Evolutionary conservation across 1,140 invertebrate genomes (phyloP).

Genomic region (Drosophila fuyamai): DNA sequence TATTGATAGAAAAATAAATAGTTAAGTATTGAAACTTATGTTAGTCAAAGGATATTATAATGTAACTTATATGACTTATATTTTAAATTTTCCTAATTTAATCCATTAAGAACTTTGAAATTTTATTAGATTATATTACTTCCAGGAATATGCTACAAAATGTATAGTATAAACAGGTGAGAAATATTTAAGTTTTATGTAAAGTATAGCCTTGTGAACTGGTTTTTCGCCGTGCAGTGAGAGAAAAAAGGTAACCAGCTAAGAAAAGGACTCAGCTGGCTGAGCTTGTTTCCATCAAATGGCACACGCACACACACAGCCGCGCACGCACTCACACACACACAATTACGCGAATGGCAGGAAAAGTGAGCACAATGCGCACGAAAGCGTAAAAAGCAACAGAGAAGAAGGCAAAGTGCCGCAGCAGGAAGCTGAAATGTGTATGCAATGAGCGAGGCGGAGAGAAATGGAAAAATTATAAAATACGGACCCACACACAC

Average conservation of each 20-base stretch:
- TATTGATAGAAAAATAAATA: too few species aligned
- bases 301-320: conserved; percentile 47
- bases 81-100: too few species aligned
- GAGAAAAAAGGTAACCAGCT: conserved; percentile 57
- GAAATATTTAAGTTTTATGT: neutral
- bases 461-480: conserved; percentile 78
- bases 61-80: too few species aligned
- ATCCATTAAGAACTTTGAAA: too few species aligned
- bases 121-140: too few species aligned
- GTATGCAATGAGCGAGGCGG: conserved; percentile 57
- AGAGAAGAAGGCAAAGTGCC: conserved; percentile 46
- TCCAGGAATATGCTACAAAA: too few species aligned
- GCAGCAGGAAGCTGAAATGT: conserved; percentile 55
- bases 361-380: conserved; percentile 77
- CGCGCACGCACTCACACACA: conserved; percentile 28
- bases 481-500: conserved; percentile 49
- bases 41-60: too few species aligned
- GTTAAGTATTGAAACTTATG: too few species aligned
- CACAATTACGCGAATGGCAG: conserved; percentile 79
- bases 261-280: conserved; percentile 44
- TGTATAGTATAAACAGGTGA: too few species aligned
- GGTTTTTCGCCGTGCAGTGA: conserved; percentile 3
- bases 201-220: too few species aligned
- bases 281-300: conserved; percentile 66
- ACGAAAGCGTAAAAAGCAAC: conserved; percentile 73